Base-by-base conservation (phyloP, 2,888 invertebrate species). In the Hydrotaea cyrtoneurina region DNA sequence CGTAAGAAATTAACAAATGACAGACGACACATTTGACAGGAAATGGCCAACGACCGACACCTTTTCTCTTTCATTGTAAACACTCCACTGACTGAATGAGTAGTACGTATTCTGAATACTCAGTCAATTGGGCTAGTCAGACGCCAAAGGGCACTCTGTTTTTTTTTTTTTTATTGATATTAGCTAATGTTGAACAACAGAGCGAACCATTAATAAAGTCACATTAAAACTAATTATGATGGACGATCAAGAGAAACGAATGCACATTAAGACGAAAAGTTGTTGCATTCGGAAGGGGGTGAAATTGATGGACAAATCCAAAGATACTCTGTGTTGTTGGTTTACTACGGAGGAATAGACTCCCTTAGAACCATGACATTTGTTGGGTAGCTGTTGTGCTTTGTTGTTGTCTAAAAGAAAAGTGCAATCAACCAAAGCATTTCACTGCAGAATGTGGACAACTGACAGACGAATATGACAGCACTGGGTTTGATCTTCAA, bases 401-500 rank as follows among this genome's bases (percentile, higher is more conserved):
- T 21, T n/a, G n/a, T n/a, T 36, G 36, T 21, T 43, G 2, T 69
- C 15, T 46, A 15, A 69, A 69, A 46, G 46, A 69, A 85, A 82
- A 85, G 85, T 85, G 85, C 85, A 85, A 85, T 85, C 85, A 85
- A 82, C 77, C 82, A 82, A 62, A 85, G 59, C 82, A 79, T 82
- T 85, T 79, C 73, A 82, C 77, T 11, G 39, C 50, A 75, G 55
- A 53, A 77, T 78, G n/a, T 50, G n/a, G 23, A 21, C 46, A 43
- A 66, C 59, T 77, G 15, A 31, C 31, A 62, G 21, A 77, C 26
- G 31, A 46, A 23, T 23, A 39, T 39, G 39, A 39, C 13, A 43
- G 11, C 21, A 43, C 23, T 66, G 21, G 19, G 10, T 66, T 10
- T 53, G 72, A 23, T 79, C 73, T 66, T 57, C 76, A 82, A 85